These are phyloP conservation scores for Formica exsecta DNA, from an alignment of 1,140 invertebrate genomes.

Conservation along the genomic window DNA sequence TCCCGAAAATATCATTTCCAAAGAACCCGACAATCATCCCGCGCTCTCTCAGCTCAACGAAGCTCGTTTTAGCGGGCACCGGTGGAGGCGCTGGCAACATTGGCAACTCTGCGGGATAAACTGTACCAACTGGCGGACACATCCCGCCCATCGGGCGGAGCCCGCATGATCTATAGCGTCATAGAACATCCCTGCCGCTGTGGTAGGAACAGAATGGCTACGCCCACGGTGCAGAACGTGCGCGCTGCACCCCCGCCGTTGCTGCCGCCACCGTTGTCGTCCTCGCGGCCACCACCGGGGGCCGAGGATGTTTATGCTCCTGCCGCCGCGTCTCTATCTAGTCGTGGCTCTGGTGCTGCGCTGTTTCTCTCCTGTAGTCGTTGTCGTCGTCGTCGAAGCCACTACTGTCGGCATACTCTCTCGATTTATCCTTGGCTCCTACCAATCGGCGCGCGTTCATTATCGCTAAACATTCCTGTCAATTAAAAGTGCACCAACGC, in stretches of 20 bases:
- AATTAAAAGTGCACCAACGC: constrained; percentile 84
- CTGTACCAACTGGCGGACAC: constrained; percentile 72
- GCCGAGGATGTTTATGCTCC: constrained; percentile 82
- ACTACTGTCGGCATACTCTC: constrained; percentile 74
- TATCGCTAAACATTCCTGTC: constrained; percentile 86
- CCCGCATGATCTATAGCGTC: constrained; percentile 86
- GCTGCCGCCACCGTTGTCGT: constrained; percentile 11
- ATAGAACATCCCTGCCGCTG: constrained; percentile 84
- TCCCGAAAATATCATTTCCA: constrained; percentile 31
- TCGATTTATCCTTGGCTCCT: constrained; percentile 71
- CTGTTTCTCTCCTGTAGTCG: constrained; percentile 69
- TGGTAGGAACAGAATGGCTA: constrained; percentile 75
- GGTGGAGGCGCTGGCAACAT: constrained; percentile 70
- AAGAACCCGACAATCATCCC: constrained; percentile 4
- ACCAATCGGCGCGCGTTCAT: constrained; percentile 79
- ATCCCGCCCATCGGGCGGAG: constrained; percentile 80
- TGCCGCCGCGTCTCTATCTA: constrained; percentile 85
- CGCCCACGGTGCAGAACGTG: constrained; percentile 81
- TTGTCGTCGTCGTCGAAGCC: constrained; percentile 47
- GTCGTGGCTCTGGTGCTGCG: constrained; percentile 77
- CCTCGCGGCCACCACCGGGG: constrained; percentile 40
- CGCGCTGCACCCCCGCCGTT: constrained; percentile 73
- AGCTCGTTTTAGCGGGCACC: constrained; percentile 72
- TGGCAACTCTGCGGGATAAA: constrained; percentile 62
- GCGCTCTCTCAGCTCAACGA: constrained; percentile 34